Percentiles rank a stretch among this genome's conserved stretches.
Conservation (phyloP, 2,113 vertebrate genomes). For the Cepphus grylle region DNA sequence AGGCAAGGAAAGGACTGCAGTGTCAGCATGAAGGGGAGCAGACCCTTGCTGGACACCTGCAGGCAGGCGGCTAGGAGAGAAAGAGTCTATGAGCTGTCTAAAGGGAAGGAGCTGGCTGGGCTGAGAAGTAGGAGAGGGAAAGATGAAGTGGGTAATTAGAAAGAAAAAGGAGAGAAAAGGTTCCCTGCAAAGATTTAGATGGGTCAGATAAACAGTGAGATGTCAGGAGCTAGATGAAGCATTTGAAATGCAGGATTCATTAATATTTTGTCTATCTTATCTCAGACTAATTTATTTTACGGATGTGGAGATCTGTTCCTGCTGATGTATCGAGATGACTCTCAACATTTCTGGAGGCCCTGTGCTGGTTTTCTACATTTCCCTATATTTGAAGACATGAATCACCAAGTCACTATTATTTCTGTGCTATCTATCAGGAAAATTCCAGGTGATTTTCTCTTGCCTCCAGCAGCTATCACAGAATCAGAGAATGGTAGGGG, state of each 20-base stretch:
- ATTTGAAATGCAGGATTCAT: slow-evolving; percentile 6
- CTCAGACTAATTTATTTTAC: slow-evolving; percentile 4
- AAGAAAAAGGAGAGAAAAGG: neutral
- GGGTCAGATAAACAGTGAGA: neutral
- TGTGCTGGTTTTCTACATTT: neutral
- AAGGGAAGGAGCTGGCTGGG: neutral
- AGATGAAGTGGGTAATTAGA: neutral
- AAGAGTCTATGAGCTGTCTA: neutral
- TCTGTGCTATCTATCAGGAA: neutral
- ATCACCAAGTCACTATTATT: neutral
- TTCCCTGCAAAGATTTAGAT: neutral
- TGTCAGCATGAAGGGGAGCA: neutral
- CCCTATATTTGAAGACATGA: neutral
- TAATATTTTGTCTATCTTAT: slow-evolving; percentile 15
- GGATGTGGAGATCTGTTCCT: neutral
- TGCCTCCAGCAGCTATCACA: neutral
- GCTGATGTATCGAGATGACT: neutral
- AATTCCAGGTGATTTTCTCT: neutral
- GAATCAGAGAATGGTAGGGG: neutral
- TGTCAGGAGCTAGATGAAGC: neutral
- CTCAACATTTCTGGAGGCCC: neutral
- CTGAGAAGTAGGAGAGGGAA: neutral
- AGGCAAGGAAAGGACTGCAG: neutral
- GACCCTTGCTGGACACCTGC: neutral
- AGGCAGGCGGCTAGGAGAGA: neutral